A percentile compares a stretch with the other conserved stretches of the same genome.
phyloP scores from a whole-genome alignment of 2,113 vertebrate species.

The Zingel zingel region DNA sequence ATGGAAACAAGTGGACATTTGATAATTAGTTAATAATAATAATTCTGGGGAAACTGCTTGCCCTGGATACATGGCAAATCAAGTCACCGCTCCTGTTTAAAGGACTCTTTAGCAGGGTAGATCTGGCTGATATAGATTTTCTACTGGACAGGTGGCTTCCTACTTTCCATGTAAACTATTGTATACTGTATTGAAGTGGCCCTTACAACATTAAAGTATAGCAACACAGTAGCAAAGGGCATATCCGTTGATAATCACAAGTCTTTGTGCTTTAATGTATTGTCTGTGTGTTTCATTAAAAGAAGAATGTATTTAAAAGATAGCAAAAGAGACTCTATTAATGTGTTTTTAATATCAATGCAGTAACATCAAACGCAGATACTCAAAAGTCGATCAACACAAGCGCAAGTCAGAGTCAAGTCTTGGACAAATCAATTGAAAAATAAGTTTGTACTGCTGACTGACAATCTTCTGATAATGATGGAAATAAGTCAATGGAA shows the following conservation, averaged over 20 bases:
- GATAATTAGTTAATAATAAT: constrained; percentile 19
- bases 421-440: too few relatives aligned
- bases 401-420: neutral
- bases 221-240: neutral
- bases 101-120: neutral
- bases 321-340: neutral
- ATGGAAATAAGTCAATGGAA: neutral
- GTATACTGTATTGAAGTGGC: neutral
- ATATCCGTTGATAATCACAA: neutral
- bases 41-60: constrained; percentile 8
- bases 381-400: neutral
- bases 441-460: neutral
- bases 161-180: neutral
- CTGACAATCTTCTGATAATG: neutral
- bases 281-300: neutral
- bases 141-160: neutral
- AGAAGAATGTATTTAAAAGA: neutral
- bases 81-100: neutral
- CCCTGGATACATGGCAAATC: neutral
- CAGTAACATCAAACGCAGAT: neutral
- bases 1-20: neutral
- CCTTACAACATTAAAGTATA: too few relatives aligned
- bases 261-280: neutral
- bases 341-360: too few relatives aligned
- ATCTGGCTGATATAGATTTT: neutral